phyloP scores from a whole-genome alignment of 2,888 invertebrate genomes.

The Reticulitermes lucifugus region DNA sequence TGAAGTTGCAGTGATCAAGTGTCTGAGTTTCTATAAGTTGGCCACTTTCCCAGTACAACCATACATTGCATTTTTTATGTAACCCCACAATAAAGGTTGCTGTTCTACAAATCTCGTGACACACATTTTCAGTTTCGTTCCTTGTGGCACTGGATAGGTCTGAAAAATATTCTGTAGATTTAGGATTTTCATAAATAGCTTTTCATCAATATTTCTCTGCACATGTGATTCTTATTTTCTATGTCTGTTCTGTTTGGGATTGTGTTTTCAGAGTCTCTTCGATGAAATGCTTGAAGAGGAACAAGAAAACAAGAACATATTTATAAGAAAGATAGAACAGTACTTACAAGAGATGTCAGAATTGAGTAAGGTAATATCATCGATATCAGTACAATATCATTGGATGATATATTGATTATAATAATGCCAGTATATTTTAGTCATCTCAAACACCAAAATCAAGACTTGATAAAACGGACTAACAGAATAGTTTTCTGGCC shows the following conservation, averaged over 20 bases:
- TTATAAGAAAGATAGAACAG: neutral
- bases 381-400: neutral
- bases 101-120: neutral
- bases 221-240: neutral
- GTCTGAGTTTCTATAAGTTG: too few species aligned
- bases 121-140: neutral
- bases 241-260: neutral
- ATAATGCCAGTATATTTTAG: neutral
- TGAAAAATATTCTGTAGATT: neutral
- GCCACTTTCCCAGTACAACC: neutral
- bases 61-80: neutral
- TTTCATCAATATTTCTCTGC: neutral
- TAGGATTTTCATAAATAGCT: neutral
- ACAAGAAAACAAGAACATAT: neutral
- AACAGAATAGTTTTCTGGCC: neutral
- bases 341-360: neutral
- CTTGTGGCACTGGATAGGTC: neutral
- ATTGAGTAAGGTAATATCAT: neutral
- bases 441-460: too few species aligned
- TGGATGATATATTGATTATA: neutral
- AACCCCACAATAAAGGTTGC: neutral
- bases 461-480: too few species aligned
- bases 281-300: slow-evolving; percentile 13
- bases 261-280: neutral
- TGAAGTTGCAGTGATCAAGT: too few species aligned